phyloP scores from a whole-genome alignment of 2,888 invertebrate species.

The Bugulina stolonifera region DNA sequence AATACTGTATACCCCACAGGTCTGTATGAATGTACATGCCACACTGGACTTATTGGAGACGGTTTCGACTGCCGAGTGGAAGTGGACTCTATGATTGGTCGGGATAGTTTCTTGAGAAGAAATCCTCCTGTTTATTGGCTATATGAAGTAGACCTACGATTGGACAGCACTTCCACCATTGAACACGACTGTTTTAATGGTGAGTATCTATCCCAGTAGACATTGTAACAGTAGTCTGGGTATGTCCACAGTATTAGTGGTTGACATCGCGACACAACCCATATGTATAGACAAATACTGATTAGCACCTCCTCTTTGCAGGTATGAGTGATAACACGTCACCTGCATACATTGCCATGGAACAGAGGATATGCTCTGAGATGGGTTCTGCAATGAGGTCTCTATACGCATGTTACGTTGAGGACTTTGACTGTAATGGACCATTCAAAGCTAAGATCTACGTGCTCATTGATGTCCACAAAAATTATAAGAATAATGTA shows the following conservation, averaged over 20 bases:
- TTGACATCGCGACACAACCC: too few species aligned
- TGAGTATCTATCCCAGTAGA: too few species aligned
- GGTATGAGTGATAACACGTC: neutral
- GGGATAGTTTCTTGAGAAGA: neutral
- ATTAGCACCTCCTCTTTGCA: too few species aligned
- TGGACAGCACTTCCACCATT: neutral
- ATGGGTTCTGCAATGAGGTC: neutral
- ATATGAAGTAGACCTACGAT: neutral
- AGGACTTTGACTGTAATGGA: slow-evolving; percentile 8
- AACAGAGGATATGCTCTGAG: neutral
- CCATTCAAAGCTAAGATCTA: neutral
- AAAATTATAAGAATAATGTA: neutral
- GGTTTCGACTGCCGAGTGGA: neutral
- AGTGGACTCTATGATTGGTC: slow-evolving; percentile 1
- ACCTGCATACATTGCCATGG: neutral
- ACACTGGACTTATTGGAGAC: neutral
- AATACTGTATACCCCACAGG: too few species aligned
- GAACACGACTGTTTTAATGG: slow-evolving; percentile 8
- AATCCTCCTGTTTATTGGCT: neutral
- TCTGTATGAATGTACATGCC: neutral
- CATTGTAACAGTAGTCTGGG: too few species aligned
- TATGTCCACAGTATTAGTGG: too few species aligned
- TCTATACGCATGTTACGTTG: slow-evolving; percentile 5
- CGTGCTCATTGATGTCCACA: slow-evolving; percentile 1
- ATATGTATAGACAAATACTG: too few species aligned